phyloP scores from a whole-genome alignment of 2,113 vertebrate genomes.

The Siphamia tubifer region DNA sequence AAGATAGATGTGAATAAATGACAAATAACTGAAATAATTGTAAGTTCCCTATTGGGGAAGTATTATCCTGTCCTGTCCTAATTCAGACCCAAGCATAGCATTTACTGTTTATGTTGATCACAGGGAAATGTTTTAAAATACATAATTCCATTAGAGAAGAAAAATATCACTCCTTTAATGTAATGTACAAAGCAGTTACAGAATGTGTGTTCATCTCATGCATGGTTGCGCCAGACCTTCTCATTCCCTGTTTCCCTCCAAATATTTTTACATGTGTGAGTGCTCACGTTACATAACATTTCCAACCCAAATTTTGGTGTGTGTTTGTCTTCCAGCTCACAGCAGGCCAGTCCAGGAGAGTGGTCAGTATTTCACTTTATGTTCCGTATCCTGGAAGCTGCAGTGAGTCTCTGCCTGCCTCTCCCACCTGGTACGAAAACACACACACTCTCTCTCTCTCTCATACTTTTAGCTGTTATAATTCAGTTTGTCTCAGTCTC shows the following conservation, averaged over 20 bases:
- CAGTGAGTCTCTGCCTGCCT: constrained; percentile 85
- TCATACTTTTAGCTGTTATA: not conserved
- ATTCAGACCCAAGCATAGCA: no score
- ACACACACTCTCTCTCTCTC: constrained; percentile 5
- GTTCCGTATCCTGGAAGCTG: constrained; percentile 90
- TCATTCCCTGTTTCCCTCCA: constrained; percentile 3
- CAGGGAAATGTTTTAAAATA: no score
- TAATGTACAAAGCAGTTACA: not conserved
- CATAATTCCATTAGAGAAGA: no score
- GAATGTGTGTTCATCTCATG: constrained; percentile 6
- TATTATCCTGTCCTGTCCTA: no score
- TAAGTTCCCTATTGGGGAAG: no score
- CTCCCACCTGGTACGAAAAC: constrained; percentile 86
- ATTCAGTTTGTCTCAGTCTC: constrained; percentile 8
- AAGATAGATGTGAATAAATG: no score
- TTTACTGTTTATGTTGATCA: no score
- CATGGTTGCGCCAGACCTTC: not conserved
- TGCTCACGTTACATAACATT: constrained; percentile 10
- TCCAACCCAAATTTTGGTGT: not conserved
- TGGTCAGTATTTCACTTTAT: constrained; percentile 88
- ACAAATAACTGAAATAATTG: no score
- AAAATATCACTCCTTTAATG: no score
- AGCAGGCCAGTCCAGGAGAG: constrained; percentile 80
- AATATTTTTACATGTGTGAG: constrained; percentile 28
- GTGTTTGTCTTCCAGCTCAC: constrained; percentile 65